Conservation (phyloP, 2,888 invertebrate genomes). For the Peribatodes rhomboidaria region DNA sequence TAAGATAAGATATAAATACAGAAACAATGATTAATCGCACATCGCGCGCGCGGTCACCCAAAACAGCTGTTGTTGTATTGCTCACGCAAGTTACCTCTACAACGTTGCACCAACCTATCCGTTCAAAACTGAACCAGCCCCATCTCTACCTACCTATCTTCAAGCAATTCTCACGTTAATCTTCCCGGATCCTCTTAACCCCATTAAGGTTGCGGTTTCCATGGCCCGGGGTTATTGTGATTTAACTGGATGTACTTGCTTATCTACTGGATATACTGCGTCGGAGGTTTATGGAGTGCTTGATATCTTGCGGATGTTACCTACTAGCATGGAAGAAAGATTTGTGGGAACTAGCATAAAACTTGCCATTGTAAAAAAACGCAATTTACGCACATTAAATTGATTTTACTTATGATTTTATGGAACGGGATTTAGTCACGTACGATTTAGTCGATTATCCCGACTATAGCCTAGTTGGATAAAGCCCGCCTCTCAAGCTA, state of each 20-base stretch:
- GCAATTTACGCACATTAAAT: no score
- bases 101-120: not conserved
- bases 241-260: conserved; percentile 41
- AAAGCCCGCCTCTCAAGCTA: no score
- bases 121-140: conserved; percentile 1
- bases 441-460: no score
- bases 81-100: no score
- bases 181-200: conserved; percentile 48
- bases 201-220: conserved; percentile 47
- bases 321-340: not conserved
- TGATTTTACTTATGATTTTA: no score
- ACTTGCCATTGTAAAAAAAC: no score
- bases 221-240: conserved; percentile 47
- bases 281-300: conserved; percentile 20
- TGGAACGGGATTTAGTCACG: no score
- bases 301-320: conserved; percentile 4
- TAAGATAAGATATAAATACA: no score
- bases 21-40: no score
- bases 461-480: no score
- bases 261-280: conserved; percentile 31
- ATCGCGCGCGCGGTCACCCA: no score
- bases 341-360: not conserved
- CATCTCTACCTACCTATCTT: conserved; percentile 34
- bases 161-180: conserved; percentile 38
- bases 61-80: no score